Percentiles rank a stretch among this genome's conserved stretches.
phyloP scores from a whole-genome alignment of 2,797 vertebrate species.

The Smutsia temminckii region DNA sequence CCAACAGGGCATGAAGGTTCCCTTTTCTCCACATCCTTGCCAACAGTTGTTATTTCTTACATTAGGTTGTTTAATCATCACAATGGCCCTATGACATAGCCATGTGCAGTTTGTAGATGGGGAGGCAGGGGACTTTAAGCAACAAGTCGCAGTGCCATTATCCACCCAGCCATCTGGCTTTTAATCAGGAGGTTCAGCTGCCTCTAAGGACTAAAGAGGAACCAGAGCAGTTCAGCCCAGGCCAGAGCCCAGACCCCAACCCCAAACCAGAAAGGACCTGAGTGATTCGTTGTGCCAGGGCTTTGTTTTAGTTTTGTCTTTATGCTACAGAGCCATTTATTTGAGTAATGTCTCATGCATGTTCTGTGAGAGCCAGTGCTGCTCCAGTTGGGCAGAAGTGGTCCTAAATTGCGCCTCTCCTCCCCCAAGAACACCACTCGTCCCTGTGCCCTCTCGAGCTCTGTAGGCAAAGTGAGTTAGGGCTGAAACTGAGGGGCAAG shows the following conservation, averaged over 20 bases:
- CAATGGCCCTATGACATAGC: neutral
- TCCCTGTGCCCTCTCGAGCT: neutral
- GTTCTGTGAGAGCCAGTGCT: neutral
- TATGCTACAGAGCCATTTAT: neutral
- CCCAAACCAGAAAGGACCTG: neutral
- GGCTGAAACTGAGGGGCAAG: neutral
- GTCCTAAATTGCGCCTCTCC: accelerated
- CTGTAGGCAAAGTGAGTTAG: neutral
- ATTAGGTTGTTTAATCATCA: neutral
- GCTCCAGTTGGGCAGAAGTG: neutral
- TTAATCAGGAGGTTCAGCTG: neutral
- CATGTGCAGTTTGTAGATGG: neutral
- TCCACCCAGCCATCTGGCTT: neutral
- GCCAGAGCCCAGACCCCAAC: neutral
- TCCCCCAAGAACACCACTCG: neutral
- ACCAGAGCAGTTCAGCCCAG: neutral
- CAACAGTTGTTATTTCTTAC: neutral
- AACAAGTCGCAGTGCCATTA: neutral
- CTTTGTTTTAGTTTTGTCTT: neutral
- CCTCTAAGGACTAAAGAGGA: neutral
- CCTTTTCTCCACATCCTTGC: neutral
- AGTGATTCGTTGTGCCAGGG: neutral
- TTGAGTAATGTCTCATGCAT: neutral
- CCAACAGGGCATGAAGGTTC: neutral
- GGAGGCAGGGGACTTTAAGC: neutral